Percentiles rank a stretch among this genome's conserved stretches.
Evolutionary conservation across 2,888 invertebrate genomes (phyloP).

Genomic region (Prenolepis imparis): DNA sequence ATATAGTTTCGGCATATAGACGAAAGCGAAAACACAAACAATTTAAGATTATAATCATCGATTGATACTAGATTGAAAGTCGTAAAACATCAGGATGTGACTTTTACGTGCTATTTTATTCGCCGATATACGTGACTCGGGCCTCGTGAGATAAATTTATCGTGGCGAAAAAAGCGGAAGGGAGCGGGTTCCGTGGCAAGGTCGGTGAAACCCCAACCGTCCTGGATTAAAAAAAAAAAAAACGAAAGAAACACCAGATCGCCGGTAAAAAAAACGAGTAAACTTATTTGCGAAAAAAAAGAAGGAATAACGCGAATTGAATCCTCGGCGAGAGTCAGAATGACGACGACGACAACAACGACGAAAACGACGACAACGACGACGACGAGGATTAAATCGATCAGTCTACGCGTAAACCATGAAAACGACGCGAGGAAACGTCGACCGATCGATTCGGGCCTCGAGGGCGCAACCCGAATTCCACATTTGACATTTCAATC

Average conservation of each 20-base stretch:
- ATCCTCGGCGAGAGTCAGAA: conserved; percentile 31
- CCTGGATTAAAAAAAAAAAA: conserved; percentile 48
- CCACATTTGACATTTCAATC: conserved; percentile 57
- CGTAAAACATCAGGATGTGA: background rate
- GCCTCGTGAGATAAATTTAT: background rate
- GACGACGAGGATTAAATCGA: conserved; percentile 48
- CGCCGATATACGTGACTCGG: conserved; percentile 40
- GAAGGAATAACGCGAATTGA: conserved; percentile 25
- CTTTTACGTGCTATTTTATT: conserved; percentile 18
- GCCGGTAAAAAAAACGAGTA: background rate
- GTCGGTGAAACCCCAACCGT: conserved; percentile 85
- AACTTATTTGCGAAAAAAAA: background rate
- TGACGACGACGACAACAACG: conserved; percentile 27
- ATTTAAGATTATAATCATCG: background rate
- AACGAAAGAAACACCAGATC: conserved; percentile 5
- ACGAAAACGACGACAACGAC: conserved; percentile 29
- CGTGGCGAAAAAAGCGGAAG: conserved; percentile 61
- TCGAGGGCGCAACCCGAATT: conserved; percentile 51
- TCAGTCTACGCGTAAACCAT: conserved; percentile 41
- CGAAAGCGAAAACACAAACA: background rate
- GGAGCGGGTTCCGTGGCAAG: conserved; percentile 83
- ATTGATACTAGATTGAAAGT: background rate
- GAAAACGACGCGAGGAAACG: conserved; percentile 45
- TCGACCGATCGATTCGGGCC: conserved; percentile 48
- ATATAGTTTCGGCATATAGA: background rate